Evolutionary conservation across 2,113 vertebrate species (phyloP).

Genomic region (Poeciliopsis prolifica): DNA sequence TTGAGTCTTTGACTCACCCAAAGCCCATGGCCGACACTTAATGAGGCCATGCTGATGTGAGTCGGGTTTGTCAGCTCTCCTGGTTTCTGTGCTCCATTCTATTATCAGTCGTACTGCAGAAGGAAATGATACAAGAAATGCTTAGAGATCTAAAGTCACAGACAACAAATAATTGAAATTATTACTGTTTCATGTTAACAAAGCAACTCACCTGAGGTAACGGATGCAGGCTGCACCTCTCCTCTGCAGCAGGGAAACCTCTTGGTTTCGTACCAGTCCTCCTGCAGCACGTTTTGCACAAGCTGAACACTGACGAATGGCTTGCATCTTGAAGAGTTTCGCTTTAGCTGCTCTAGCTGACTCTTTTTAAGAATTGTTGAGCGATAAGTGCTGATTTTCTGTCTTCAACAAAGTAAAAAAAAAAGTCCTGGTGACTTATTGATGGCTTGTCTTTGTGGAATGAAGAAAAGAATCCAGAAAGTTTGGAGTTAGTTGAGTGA

Average conservation of each 20-base stretch:
- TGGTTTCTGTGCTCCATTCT: slow-evolving; percentile 44
- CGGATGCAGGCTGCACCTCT: slow-evolving; percentile 59
- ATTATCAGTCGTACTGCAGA: slow-evolving; percentile 40
- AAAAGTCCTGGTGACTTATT: neutral
- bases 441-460: slow-evolving; percentile 11
- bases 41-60: slow-evolving; percentile 40
- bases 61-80: slow-evolving; percentile 23
- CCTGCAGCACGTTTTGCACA: slow-evolving; percentile 63
- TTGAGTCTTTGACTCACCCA: slow-evolving; percentile 21
- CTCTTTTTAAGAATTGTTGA: neutral
- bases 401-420: neutral
- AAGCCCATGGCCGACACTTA: slow-evolving; percentile 59
- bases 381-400: neutral
- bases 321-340: slow-evolving; percentile 62
- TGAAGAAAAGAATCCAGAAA: neutral
- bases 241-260: slow-evolving; percentile 56
- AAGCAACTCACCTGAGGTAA: slow-evolving; percentile 64
- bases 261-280: slow-evolving; percentile 56
- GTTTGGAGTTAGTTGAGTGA: slow-evolving; percentile 11
- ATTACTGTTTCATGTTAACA: neutral
- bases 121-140: neutral
- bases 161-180: neutral
- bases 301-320: slow-evolving; percentile 63
- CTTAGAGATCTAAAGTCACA: neutral
- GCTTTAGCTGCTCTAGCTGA: slow-evolving; percentile 1